These are phyloP conservation scores for Dryobates pubescens DNA, from an alignment of 2,797 vertebrate genomes.

Conservation along the genomic window DNA sequence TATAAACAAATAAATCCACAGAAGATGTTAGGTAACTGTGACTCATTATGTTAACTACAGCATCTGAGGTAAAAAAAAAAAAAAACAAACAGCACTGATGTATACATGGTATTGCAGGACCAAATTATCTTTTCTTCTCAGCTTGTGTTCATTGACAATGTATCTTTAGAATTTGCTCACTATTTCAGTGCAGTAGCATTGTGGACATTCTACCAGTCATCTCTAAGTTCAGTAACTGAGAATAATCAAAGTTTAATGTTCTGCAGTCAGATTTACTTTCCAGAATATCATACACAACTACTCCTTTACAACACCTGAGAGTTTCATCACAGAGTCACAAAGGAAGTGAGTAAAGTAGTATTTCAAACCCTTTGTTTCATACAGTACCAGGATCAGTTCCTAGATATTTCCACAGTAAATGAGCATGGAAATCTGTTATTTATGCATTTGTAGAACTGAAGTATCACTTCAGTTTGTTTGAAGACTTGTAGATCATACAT, in stretches of 20 bases:
- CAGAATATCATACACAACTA: rapidly evolving
- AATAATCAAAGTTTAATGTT: background rate
- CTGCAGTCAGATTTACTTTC: background rate
- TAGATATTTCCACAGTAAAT: background rate
- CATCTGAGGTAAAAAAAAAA: rapidly evolving
- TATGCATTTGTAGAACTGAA: background rate
- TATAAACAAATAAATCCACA: background rate
- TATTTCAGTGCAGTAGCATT: background rate
- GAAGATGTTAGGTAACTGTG: background rate
- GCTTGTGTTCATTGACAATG: background rate
- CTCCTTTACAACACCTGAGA: background rate
- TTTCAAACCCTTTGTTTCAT: background rate
- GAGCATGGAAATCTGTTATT: background rate
- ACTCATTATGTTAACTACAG: background rate
- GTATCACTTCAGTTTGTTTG: background rate
- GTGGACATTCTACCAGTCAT: background rate
- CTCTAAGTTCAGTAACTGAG: background rate
- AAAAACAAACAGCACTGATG: background rate
- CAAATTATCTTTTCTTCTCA: background rate
- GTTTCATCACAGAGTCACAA: background rate
- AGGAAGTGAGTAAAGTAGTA: background rate
- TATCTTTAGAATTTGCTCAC: background rate
- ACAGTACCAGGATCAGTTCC: background rate
- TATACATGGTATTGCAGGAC: background rate
- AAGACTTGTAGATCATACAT: background rate